Conservation (phyloP, 2,888 invertebrate genomes). For the Auanema freiburgensis region DNA sequence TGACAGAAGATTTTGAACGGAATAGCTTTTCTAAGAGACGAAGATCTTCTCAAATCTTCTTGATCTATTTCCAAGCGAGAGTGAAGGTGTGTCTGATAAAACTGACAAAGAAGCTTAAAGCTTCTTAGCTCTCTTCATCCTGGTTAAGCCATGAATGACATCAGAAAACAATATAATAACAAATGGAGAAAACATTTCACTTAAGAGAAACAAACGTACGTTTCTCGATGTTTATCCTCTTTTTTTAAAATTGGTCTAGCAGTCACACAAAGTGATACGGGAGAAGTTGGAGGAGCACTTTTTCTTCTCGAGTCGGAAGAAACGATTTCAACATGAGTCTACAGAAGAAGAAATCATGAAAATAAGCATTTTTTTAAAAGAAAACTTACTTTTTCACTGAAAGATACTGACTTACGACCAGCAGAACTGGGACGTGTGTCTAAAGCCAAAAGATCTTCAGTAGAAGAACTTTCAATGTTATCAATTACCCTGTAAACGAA, state of each 20-base stretch:
- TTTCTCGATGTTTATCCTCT: not conserved
- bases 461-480: constrained; percentile 10
- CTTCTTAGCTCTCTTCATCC: not conserved
- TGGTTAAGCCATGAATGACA: not conserved
- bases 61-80: too few relatives aligned
- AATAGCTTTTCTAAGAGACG: too few relatives aligned
- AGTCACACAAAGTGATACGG: not conserved
- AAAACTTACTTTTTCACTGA: too few relatives aligned
- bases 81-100: too few relatives aligned
- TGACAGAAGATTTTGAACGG: too few relatives aligned
- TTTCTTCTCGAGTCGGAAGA: constrained; percentile 10
- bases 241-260: constrained; percentile 16
- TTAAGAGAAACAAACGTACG: not conserved
- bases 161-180: not conserved
- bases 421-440: constrained; percentile 13
- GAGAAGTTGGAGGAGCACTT: constrained; percentile 3
- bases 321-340: not conserved
- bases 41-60: too few relatives aligned
- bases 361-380: constrained; percentile 5
- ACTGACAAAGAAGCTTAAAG: not conserved
- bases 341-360: not conserved
- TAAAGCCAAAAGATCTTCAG: constrained; percentile 9
- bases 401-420: constrained; percentile 10
- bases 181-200: not conserved
- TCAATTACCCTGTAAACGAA: not conserved